Evolutionary conservation across 2,113 vertebrate genomes (phyloP), one percentile per base, ranked within the genome.

Genomic region (Porphyrio hochstetteri): DNA sequence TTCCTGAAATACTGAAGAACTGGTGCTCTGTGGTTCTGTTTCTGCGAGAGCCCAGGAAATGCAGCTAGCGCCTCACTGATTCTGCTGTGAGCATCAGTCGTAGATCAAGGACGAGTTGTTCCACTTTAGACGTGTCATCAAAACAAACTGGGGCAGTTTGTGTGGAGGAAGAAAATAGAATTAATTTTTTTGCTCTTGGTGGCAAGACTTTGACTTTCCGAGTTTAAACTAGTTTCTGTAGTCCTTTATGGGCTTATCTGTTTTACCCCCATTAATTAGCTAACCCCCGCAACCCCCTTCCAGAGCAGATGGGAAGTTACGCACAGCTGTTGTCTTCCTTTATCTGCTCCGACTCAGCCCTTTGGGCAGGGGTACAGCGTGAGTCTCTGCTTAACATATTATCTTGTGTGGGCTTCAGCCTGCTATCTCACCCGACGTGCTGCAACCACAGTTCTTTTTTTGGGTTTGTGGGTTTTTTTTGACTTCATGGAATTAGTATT

Each of bases 1-100:
- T 94, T 93, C n/a, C 84, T 95, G 92, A 93, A 97, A 92, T 96
- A 94, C 65, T 96, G 77, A 93, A 88, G 63, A 95, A 53, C 42
- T 67, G 50, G 10, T 88, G 18, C 84, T 96, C 72, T 90, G 55
- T 86, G 92, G 59, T 78, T 94, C 88, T 82, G 53, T 91, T 93
- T 91, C 74, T 89, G 33, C 2, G 16, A 81, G 74, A 29, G 48
- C 78, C 63, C 29, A 53, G 52, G 79, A 64, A 80, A 31, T 55
- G 53, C 74, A 80, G 65, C 48, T 72, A 25, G 46, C 2, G 4
- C 88, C 90, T 95, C 52, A 6, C 3, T 31, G 46, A 64, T 88
- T 92, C 70, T 89, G 69, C 84, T 89, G 88, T 60, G 68, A 91
- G 76, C 88, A 84, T 91, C 77, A 56, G 7, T 38, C 35, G 8